phyloP scores from a whole-genome alignment of 2,888 invertebrate genomes.

The Leptopilina myrica region DNA sequence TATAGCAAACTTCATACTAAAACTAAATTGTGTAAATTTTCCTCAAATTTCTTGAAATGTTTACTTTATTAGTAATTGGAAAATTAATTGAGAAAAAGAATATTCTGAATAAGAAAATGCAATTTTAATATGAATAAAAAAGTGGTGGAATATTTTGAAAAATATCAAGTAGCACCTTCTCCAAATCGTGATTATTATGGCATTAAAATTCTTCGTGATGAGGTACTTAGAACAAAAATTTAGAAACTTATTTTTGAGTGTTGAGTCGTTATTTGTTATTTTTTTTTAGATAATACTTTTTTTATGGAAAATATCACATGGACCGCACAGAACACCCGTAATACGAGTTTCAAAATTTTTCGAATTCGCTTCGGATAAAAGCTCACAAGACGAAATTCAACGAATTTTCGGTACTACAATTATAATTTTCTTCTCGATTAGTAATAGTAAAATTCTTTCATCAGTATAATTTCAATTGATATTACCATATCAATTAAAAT shows the following conservation, averaged over 20 bases:
- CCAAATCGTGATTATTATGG: conserved; percentile 73
- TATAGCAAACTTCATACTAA: not conserved
- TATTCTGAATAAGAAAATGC: not conserved
- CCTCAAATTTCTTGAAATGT: no score
- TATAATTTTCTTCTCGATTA: not conserved
- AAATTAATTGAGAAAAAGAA: not conserved
- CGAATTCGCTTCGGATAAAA: conserved; percentile 62
- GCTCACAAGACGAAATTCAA: conserved; percentile 64
- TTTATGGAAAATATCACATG: conserved; percentile 70
- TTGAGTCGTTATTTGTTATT: not conserved
- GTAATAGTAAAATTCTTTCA: no score
- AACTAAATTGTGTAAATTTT: not conserved
- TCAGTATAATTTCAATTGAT: no score
- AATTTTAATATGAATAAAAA: conserved; percentile 61
- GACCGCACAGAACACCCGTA: conserved; percentile 66
- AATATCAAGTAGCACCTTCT: conserved; percentile 69
- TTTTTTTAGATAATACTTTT: conserved; percentile 66
- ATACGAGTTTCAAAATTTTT: conserved; percentile 56
- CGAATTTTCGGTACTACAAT: conserved; percentile 66
- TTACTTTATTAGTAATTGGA: no score
- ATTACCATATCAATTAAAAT: not conserved
- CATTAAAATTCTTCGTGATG: conserved; percentile 63
- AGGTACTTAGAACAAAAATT: conserved; percentile 57
- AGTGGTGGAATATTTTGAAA: conserved; percentile 64
- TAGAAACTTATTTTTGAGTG: not conserved